Evolutionary conservation across 2,113 vertebrate species (phyloP), one percentile per base, ranked within the genome.

Genomic region (Corydoras sp.): DNA sequence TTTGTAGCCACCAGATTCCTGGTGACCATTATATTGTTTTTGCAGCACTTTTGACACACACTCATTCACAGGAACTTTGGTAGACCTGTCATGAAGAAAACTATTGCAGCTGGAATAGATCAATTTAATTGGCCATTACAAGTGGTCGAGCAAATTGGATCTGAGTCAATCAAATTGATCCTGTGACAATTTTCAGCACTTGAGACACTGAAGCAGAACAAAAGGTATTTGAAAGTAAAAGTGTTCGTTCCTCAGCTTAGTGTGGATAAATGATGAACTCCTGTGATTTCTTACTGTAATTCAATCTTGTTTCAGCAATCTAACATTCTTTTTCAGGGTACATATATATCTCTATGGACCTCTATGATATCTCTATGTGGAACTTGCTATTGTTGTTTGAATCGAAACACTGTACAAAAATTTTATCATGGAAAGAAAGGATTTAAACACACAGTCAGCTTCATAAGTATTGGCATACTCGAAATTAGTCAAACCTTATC

Each of bases 91-190:
- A 68, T 61, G 61, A 58, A 62, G 63, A 65, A 72, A 75, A 75
- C 18, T 71, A 30, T 72, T 69, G 62, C 71, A 65, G 68, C 75
- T 77, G 58, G 58, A 77, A 72, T 78, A 80, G 73, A 66, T 84
- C 77, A 77, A 53, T 81, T 81, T 79, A 76, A 83, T 79, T 83
- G 77, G 68, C 72, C 85, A 72, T 78, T 76, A 81, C 35, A 76
- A 73, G 68, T 69, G 51, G 65, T 68, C 13, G 13, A 72, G 75
- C 76, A 73, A 75, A 76, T 79, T 62, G 71, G 66, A 70, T 64
- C 69, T 9, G 60, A 78, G 71, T 83, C 74, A 72, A 72, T 77
- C 73, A 73, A 58, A 83, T 79, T 78, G 77, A 82, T 80, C 64
- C 59, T 76, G 48, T 69, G 68, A 80, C 60, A 69, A 69, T 76